These are phyloP conservation scores for Lycaon pictus DNA, from an alignment of 2,113 vertebrate species.

Conservation along the genomic window DNA sequence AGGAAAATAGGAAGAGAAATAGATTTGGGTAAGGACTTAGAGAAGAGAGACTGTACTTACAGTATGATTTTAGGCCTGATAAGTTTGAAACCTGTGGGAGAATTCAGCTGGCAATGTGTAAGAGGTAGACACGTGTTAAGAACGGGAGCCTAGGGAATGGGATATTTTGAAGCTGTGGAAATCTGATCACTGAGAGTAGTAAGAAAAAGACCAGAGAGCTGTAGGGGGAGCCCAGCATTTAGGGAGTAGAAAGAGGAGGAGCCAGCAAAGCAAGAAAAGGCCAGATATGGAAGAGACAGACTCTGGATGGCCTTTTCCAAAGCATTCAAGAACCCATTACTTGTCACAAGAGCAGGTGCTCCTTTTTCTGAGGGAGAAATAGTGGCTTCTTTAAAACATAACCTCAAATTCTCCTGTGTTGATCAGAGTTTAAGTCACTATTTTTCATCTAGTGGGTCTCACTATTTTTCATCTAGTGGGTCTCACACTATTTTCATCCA, in stretches of 20 bases:
- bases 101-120: background rate
- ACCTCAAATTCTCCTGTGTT: background rate
- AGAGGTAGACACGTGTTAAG: background rate
- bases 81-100: background rate
- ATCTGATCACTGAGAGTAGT: background rate
- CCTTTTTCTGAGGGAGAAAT: background rate
- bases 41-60: background rate
- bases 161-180: background rate
- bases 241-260: background rate
- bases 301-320: background rate
- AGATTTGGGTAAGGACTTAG: background rate
- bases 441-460: background rate
- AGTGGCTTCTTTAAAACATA: background rate
- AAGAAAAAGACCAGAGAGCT: background rate
- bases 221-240: background rate
- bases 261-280: background rate
- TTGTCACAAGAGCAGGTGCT: background rate
- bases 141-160: background rate
- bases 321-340: background rate
- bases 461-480: background rate
- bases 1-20: background rate
- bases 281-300: background rate
- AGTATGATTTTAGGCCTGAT: background rate
- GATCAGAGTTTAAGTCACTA: conserved; percentile 5
- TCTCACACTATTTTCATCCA: background rate